Evolutionary conservation across 2,888 invertebrate species (phyloP), one percentile per base, ranked within the genome.

Genomic region (Drosophila demipolita): DNA sequence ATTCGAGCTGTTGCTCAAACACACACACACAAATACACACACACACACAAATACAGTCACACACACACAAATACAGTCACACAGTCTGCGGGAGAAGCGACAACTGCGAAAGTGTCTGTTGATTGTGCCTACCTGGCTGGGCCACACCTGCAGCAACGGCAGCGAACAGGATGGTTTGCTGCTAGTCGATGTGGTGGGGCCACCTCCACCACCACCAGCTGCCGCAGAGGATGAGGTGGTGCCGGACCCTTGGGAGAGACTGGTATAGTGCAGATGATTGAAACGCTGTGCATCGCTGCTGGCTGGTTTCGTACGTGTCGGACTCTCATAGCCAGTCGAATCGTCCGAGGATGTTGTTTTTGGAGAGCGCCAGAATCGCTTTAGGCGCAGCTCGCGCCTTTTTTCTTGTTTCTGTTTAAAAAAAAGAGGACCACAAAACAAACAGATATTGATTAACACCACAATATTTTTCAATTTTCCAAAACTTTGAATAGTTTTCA

Each of bases 91-190:
- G 54, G 11, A 32, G 29, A 42, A 58, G 42, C 50, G 15, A 69
- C 17, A 53, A 54, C 32, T 35, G 40, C 35, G 32, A 50, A 38
- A 42, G 50, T 59, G 58, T 69, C 32, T 60, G 33, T 57, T 66
- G 50, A 36, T 66, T 68, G 42, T 75, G 74, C 88, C 80, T 90
- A 93, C 93, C 91, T 94, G 94, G 93, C 95, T 96, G 49, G 96
- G 96, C 96, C 96, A 96, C 85, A 96, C 95, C 93, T 96, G 94
- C 65, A 94, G 89, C 73, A 95, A 84, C 45, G 95, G 95, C 83
- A 94, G 92, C 60, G 95, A 95, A 90, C 94, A 94, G 85, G 94
- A 93, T 62, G 94, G 94, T 66, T 93, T 93, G 83, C 84, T 92
- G 73, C 86, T 87, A 54, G 75, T 60, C 79, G 75, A 65, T 69